Evolutionary conservation across 2,888 invertebrate species (phyloP), one percentile per base, ranked within the genome.

Genomic region (Eupithecia tripunctaria): DNA sequence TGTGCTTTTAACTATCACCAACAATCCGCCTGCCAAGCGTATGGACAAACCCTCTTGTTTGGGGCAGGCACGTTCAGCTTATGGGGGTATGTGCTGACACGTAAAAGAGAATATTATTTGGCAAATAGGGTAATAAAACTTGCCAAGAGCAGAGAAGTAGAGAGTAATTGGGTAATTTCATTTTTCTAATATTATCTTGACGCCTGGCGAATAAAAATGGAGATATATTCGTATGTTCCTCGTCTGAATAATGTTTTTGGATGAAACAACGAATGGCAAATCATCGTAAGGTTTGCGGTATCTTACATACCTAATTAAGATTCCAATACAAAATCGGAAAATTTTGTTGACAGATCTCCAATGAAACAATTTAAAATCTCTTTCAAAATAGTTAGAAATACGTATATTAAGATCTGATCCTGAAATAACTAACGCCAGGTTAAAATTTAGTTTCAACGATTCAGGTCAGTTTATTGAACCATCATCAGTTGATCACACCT

Each of bases 391-490:
- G 21, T 21, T 21, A 12, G 10, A 56, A 12, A 12, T 25, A 56
- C 56, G 5, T 21, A 25, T 56, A 56, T 56, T 25, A 56, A 25
- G 12, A 56, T 25, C 51, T 51, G 25, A 25, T 14, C 2, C 56
- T 14, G 3, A 51, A 51, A 51, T 56, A 56, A 2, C 21, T 25
- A 56, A 2, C 51, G 47, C 12, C 51, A 21, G 56, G 25, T 56
- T 51, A 14, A 56, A 56, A 56, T 56, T 56, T 56, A 56, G 21
- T 25, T 56, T 56, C 21, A 14, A 56, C 21, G 12, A 56, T 56
- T 56, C 56, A 25, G 25, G 25, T 56, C n/a, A 71, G 56, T 67
- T 56, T 70, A 60, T 41, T 67, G 70, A 67, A 73, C 63, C 63
- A 69, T 51, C 51, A 51, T 51, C 51, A 51, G 21, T 25, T 27